Evolutionary conservation across 2,888 invertebrate species (phyloP).

Genomic region (Orthosia incerta): DNA sequence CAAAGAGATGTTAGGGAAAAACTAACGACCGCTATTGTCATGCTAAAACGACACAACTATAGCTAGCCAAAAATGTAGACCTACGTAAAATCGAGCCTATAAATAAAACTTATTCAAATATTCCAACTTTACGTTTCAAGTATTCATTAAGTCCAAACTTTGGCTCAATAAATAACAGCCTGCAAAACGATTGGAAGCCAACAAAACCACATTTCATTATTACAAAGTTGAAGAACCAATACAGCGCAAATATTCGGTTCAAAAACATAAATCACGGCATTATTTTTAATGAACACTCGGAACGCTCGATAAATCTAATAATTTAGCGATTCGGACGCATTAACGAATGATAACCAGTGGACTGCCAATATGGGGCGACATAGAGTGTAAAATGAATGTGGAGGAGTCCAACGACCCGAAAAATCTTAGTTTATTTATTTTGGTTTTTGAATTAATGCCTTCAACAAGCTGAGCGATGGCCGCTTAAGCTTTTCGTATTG

Average conservation of each 20-base stretch:
- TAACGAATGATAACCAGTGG: slow-evolving; percentile 37
- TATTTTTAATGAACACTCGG: slow-evolving; percentile 63
- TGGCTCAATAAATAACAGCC: slow-evolving; percentile 33
- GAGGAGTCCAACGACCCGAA: too few relatives aligned
- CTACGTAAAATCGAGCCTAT: background rate
- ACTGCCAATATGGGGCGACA: slow-evolving; percentile 14
- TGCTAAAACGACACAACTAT: background rate
- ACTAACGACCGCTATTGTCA: background rate
- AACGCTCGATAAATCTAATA: slow-evolving; percentile 51
- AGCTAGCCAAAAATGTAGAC: background rate
- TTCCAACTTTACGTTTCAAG: slow-evolving; percentile 37
- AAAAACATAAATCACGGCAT: slow-evolving; percentile 56
- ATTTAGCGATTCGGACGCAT: slow-evolving; percentile 60
- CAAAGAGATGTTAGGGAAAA: too few relatives aligned
- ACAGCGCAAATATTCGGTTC: slow-evolving; percentile 32
- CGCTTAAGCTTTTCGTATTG: too few relatives aligned
- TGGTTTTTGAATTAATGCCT: too few relatives aligned
- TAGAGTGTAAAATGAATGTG: slow-evolving; percentile 7
- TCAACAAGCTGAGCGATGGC: too few relatives aligned
- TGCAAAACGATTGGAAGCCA: slow-evolving; percentile 43
- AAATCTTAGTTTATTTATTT: too few relatives aligned
- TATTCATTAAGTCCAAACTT: slow-evolving; percentile 50
- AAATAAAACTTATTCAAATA: slow-evolving; percentile 33
- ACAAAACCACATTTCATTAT: slow-evolving; percentile 57
- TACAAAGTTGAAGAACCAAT: slow-evolving; percentile 52